Evolutionary conservation across 2,888 invertebrate species (phyloP).

Genomic region (Cerceris ruficornis): DNA sequence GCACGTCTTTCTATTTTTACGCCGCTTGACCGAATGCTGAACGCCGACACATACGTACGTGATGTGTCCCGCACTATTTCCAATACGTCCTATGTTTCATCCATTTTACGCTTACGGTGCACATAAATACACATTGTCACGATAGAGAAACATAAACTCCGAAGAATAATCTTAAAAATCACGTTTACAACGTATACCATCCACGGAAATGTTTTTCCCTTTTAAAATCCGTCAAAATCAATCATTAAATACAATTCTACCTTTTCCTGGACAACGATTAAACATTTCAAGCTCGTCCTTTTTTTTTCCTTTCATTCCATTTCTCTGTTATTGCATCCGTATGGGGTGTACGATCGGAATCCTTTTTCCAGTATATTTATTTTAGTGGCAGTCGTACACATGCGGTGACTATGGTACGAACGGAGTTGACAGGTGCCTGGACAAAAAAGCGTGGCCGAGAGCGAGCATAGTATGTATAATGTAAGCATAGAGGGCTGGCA

Average conservation of each 20-base stretch:
- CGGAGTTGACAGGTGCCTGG: conserved; percentile 80
- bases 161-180: background rate
- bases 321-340: conserved; percentile 71
- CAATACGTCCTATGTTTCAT: conserved; percentile 47
- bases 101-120: background rate
- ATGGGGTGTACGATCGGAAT: conserved; percentile 75
- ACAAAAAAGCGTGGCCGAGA: conserved; percentile 72
- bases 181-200: background rate
- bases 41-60: conserved; percentile 69
- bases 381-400: conserved; percentile 75
- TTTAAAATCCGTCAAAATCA: background rate
- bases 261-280: conserved; percentile 33
- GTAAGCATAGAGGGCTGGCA: conserved; percentile 79
- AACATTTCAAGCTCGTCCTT: conserved; percentile 33
- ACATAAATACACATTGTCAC: background rate
- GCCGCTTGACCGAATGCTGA: conserved; percentile 76
- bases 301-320: conserved; percentile 41
- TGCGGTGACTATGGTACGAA: conserved; percentile 74
- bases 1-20: conserved; percentile 79
- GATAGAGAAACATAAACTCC: background rate
- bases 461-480: conserved; percentile 71
- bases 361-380: conserved; percentile 74
- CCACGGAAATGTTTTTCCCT: background rate
- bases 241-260: background rate
- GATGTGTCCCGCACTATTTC: conserved; percentile 59